These are phyloP conservation scores for Andrena minutula DNA, from an alignment of 2,888 invertebrate species.

Conservation along the genomic window DNA sequence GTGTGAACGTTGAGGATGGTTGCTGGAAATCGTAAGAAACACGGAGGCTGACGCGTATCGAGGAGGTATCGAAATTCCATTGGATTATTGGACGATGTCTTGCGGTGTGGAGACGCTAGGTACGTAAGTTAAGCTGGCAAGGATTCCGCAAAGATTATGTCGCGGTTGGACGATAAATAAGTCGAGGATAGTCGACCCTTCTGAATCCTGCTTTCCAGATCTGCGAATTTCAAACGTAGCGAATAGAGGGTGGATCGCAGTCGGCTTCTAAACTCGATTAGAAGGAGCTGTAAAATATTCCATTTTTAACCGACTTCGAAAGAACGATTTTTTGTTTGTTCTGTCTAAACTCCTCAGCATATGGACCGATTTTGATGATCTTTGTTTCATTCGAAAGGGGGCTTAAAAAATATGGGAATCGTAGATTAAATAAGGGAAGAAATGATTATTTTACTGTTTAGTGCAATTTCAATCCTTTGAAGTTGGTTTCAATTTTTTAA, in stretches of 20 bases:
- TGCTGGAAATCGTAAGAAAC: not conserved
- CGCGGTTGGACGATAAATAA: constrained; percentile 21
- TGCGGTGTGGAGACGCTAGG: not conserved
- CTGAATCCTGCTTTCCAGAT: constrained; percentile 30
- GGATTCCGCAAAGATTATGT: not conserved
- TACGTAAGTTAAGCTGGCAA: not conserved
- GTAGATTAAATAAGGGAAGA: too few relatives aligned
- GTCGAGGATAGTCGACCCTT: constrained; percentile 17
- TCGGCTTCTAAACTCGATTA: constrained; percentile 13
- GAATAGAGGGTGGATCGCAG: not conserved
- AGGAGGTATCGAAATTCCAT: constrained; percentile 15
- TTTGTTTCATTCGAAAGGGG: too few relatives aligned
- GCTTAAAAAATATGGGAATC: too few relatives aligned
- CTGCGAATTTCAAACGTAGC: constrained; percentile 28
- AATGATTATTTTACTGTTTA: too few relatives aligned
- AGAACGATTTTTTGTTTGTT: too few relatives aligned
- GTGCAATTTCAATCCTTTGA: too few relatives aligned
- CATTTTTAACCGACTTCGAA: too few relatives aligned
- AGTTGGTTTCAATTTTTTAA: too few relatives aligned
- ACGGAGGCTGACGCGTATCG: not conserved
- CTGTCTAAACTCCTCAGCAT: too few relatives aligned
- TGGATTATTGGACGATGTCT: constrained; percentile 11
- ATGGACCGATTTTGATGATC: too few relatives aligned
- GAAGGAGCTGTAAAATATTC: too few relatives aligned
- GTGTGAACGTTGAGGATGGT: not conserved